Evolutionary conservation across 92 coral and sea anemone species (phyloP).

Genomic region (Zoanthus gigantus): DNA sequence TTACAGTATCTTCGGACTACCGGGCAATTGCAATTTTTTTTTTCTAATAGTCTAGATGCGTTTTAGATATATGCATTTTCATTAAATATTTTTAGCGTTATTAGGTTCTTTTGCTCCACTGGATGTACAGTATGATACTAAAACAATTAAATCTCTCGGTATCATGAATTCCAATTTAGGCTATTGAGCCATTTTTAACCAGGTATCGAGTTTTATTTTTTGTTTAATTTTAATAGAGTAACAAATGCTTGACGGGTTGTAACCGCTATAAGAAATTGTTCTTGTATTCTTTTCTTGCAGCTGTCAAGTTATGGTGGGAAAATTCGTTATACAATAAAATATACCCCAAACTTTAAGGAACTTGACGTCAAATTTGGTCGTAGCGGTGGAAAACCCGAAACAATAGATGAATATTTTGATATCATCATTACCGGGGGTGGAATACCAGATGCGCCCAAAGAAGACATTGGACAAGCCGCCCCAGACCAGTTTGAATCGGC

Average conservation of each 20-base stretch:
- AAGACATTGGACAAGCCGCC: neutral
- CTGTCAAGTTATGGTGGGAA: conserved; percentile 38
- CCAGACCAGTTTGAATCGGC: conserved; percentile 6
- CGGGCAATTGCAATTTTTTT: too few relatives aligned
- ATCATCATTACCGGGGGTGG: neutral
- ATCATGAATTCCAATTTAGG: too few relatives aligned
- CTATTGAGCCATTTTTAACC: neutral
- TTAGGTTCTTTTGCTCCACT: too few relatives aligned
- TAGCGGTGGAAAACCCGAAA: conserved; percentile 24
- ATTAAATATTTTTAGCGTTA: too few relatives aligned
- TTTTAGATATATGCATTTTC: too few relatives aligned
- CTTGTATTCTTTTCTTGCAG: neutral
- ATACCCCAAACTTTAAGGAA: neutral
- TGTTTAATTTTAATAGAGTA: neutral
- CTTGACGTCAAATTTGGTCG: conserved; percentile 28
- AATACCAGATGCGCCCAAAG: neutral
- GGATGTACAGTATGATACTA: too few relatives aligned
- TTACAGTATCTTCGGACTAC: too few relatives aligned
- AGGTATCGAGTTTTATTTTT: neutral
- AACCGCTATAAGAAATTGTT: neutral
- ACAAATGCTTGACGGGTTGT: neutral
- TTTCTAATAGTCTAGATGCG: too few relatives aligned
- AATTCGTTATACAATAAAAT: conserved; percentile 42
- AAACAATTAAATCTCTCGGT: too few relatives aligned
- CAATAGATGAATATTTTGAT: conserved; percentile 20